phyloP scores from a whole-genome alignment of 2,113 vertebrate species.

The Cebidichthys violaceus region DNA sequence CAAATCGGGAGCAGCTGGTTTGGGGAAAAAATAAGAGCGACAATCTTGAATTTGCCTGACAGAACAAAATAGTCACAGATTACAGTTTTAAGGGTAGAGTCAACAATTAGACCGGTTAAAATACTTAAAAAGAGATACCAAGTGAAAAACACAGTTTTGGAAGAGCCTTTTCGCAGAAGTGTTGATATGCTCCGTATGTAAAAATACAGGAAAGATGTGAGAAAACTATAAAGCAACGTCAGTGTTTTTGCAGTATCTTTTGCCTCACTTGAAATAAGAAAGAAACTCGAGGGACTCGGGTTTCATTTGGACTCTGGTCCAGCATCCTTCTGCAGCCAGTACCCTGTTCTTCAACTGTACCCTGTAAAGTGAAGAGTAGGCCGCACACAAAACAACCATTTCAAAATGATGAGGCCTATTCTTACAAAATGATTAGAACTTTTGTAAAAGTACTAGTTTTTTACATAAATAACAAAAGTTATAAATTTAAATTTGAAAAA shows the following conservation, averaged over 20 bases:
- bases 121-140: constrained; percentile 10
- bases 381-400: constrained; percentile 7
- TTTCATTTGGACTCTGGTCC: constrained; percentile 23
- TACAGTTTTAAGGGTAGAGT: background rate
- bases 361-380: constrained; percentile 55
- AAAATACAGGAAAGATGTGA: background rate
- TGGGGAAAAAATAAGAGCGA: background rate
- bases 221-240: background rate
- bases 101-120: constrained; percentile 2
- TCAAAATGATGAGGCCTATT: background rate
- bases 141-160: background rate
- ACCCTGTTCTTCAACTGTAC: constrained; percentile 65
- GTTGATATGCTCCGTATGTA: constrained; percentile 7
- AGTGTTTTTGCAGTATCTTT: background rate
- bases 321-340: constrained; percentile 6
- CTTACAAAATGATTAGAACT: constrained; percentile 3
- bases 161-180: background rate
- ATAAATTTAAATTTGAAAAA: background rate
- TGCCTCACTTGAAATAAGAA: background rate
- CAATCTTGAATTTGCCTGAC: background rate
- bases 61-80: background rate
- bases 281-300: constrained; percentile 7
- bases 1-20: constrained; percentile 10
- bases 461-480: background rate
- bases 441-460: background rate